Percentiles rank a stretch among this genome's conserved stretches.
These are phyloP conservation scores for Zosterops japonicus DNA, from an alignment of 2,113 vertebrate species.

Conservation along the genomic window DNA sequence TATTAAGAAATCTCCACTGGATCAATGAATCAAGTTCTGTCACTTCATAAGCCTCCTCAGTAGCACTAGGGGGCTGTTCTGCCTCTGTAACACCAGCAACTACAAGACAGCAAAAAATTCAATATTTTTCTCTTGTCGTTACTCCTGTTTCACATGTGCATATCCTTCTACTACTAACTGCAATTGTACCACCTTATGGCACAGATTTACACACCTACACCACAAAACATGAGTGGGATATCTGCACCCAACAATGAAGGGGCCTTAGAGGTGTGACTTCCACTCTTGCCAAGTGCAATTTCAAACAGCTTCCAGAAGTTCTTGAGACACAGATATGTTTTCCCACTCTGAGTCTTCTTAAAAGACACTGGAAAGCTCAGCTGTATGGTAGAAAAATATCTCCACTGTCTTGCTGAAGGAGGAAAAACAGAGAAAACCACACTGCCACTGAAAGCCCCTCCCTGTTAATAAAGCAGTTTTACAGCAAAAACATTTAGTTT, in stretches of 20 bases:
- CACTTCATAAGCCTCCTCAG: neutral
- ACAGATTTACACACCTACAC: neutral
- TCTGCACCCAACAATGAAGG: neutral
- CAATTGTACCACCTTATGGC: neutral
- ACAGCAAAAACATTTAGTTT: conserved; percentile 65
- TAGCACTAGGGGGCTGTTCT: neutral
- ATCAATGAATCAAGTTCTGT: neutral
- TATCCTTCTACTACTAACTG: neutral
- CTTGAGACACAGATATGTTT: neutral
- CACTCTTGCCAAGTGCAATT: neutral
- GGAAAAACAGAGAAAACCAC: conserved; percentile 34
- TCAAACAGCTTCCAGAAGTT: neutral
- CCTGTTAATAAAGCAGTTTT: conserved; percentile 48
- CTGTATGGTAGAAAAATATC: neutral
- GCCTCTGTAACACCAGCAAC: neutral
- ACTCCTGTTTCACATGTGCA: neutral
- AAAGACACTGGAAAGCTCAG: neutral
- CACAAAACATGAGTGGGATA: neutral
- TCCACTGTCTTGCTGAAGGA: conserved; percentile 3
- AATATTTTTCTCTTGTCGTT: neutral
- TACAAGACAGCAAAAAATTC: neutral
- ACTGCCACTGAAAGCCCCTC: neutral
- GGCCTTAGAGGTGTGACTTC: neutral
- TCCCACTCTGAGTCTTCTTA: neutral
- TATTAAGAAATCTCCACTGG: neutral